phyloP scores from a whole-genome alignment of 1,140 invertebrate species.

The Rhyacophila brunnea region DNA sequence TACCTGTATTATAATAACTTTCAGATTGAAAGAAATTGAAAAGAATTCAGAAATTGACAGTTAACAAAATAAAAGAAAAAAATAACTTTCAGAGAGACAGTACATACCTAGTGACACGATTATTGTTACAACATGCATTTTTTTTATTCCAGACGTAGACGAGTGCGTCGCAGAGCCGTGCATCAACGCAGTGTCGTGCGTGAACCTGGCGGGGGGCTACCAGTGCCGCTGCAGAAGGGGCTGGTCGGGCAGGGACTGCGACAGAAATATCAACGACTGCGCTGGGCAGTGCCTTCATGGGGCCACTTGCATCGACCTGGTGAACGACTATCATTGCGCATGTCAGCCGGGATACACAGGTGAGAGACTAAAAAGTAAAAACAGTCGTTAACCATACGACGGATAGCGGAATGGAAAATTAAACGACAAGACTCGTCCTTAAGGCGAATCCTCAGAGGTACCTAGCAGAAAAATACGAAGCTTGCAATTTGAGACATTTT shows the following conservation, averaged over 20 bases:
- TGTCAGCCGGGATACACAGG: slow-evolving; percentile 79
- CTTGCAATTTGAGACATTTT: too few species aligned
- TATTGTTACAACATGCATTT: too few species aligned
- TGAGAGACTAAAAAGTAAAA: too few species aligned
- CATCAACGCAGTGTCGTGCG: slow-evolving; percentile 78
- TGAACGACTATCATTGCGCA: slow-evolving; percentile 81
- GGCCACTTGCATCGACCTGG: slow-evolving; percentile 80
- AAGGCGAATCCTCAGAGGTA: too few species aligned
- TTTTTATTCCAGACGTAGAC: slow-evolving; percentile 60
- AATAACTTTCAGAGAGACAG: too few species aligned
- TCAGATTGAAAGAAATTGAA: too few species aligned
- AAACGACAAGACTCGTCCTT: too few species aligned
- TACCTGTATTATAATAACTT: too few species aligned
- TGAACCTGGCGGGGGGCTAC: slow-evolving; percentile 81
- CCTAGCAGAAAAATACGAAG: too few species aligned
- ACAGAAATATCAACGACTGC: slow-evolving; percentile 87
- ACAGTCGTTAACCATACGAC: background rate
- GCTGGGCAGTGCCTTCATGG: slow-evolving; percentile 83
- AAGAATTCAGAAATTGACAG: too few species aligned
- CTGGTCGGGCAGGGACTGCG: slow-evolving; percentile 86
- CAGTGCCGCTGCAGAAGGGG: slow-evolving; percentile 77
- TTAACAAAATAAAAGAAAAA: too few species aligned
- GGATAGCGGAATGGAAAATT: background rate
- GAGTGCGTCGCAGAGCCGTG: slow-evolving; percentile 68
- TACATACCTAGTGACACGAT: too few species aligned